phyloP scores from a whole-genome alignment of 2,113 vertebrate species.

The Amphiprion percula region DNA sequence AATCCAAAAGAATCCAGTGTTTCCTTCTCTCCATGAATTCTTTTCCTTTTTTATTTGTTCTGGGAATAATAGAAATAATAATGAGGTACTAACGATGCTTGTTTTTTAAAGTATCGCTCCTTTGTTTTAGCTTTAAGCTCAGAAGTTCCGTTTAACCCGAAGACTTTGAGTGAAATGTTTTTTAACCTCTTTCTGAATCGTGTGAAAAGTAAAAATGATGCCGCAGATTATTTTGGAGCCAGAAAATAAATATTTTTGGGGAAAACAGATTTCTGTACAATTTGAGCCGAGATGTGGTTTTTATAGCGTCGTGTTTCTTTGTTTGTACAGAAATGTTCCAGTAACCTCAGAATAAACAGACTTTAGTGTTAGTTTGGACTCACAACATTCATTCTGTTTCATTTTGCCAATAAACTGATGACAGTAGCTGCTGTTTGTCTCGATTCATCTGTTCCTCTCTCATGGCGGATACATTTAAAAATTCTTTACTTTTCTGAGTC shows the following conservation, averaged over 20 bases:
- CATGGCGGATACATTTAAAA: no score
- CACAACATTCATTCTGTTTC: slow-evolving; percentile 54
- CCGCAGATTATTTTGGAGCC: slow-evolving; percentile 14
- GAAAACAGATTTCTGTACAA: slow-evolving; percentile 30
- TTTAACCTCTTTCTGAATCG: slow-evolving; percentile 32
- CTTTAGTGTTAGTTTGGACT: slow-evolving; percentile 59
- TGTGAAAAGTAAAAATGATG: slow-evolving; percentile 2
- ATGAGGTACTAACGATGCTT: slow-evolving; percentile 57
- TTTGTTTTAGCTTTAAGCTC: background rate
- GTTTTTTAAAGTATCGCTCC: slow-evolving; percentile 10
- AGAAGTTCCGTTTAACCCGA: slow-evolving; percentile 9
- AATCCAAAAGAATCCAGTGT: slow-evolving; percentile 32
- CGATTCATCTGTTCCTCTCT: background rate
- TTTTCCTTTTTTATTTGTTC: slow-evolving; percentile 21
- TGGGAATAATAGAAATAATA: slow-evolving; percentile 56
- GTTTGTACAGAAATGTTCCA: slow-evolving; percentile 47
- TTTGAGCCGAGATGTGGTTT: slow-evolving; percentile 48
- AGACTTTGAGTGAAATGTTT: slow-evolving; percentile 1
- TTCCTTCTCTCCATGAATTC: slow-evolving; percentile 25
- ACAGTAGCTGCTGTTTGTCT: background rate
- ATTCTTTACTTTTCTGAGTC: no score
- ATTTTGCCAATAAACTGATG: slow-evolving; percentile 77
- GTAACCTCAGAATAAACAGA: slow-evolving; percentile 53
- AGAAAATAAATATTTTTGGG: slow-evolving; percentile 23
- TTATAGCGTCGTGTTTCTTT: slow-evolving; percentile 34